Evolutionary conservation across 2,797 vertebrate species (phyloP).

Genomic region (Allobates femoralis): DNA sequence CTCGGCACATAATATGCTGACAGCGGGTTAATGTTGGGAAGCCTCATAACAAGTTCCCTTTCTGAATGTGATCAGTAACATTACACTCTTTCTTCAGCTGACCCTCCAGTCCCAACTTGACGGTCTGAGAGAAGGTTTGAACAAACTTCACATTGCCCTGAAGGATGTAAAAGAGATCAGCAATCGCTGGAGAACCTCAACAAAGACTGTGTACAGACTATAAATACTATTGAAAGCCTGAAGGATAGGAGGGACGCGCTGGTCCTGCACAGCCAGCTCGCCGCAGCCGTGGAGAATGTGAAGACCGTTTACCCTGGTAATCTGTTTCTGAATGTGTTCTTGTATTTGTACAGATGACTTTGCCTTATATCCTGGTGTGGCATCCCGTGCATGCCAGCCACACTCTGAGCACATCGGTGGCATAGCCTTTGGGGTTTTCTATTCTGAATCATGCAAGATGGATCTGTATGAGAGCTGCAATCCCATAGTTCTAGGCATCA

Average conservation of each 20-base stretch:
- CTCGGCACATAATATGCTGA: no score
- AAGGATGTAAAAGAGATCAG: slow-evolving; percentile 94
- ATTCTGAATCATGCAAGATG: no score
- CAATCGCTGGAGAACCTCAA: slow-evolving; percentile 89
- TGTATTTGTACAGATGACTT: neutral
- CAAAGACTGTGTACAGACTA: slow-evolving; percentile 97
- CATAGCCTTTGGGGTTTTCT: no score
- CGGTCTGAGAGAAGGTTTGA: slow-evolving; percentile 93
- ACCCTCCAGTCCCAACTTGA: slow-evolving; percentile 98
- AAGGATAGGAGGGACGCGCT: slow-evolving; percentile 95
- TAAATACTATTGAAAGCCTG: slow-evolving; percentile 96
- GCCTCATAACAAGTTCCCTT: no score
- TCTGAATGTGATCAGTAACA: neutral
- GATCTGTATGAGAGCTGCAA: no score
- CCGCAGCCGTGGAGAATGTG: slow-evolving; percentile 96
- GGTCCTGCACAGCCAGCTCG: slow-evolving; percentile 95
- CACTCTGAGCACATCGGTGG: no score
- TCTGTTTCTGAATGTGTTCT: neutral
- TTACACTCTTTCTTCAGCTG: slow-evolving; percentile 76
- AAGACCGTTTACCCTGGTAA: slow-evolving; percentile 97
- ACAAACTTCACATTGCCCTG: slow-evolving; percentile 93
- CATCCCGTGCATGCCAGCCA: no score
- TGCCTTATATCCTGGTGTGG: no score
- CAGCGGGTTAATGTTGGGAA: no score
- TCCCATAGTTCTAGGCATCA: no score